Evolutionary conservation across 1,140 invertebrate genomes (phyloP), one percentile per base, ranked within the genome.

Genomic region (Drosophila obscura): DNA sequence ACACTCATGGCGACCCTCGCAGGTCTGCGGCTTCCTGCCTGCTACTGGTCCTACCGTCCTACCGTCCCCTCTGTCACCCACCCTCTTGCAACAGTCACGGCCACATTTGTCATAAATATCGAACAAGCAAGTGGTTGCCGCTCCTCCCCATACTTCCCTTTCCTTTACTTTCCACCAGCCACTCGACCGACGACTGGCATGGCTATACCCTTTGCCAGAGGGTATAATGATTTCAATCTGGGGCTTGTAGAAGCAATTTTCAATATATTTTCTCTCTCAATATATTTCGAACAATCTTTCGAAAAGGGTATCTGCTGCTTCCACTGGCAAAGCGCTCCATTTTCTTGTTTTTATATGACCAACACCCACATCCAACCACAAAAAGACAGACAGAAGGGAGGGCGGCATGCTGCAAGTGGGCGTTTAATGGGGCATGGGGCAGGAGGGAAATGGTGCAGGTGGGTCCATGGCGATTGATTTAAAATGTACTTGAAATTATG

Each of bases 51-150:
- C 8, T 7, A 7, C 8, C 15, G 41, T 19, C 16, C 28, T 13
- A 24, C 22, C 22, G 0, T 4, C 22, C 22, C 4, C 22, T 24
- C 22, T 24, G 22, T 24, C 22, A 19, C 6, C 22, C 11, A 2
- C 39, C 26, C 28, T 44, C 26, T 51, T 35, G 15, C 56, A 41
- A 22, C 43, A 59, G 16, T 60, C 76, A 80, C 52, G 45, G 64
- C 22, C 77, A 76, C 63, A 85, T 77, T 77, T 85, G 77, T 82
- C 74, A 87, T 85, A 78, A 82, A 87, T 87, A 85, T 85, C 66
- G 82, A 87, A 82, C 66, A 58, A 82, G 74, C 69, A 74, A 51
- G 62, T 72, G 77, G 58, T 48, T 72, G 73, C 57, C 64, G 53
- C 28, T 15, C 9, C 8, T 69, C 61, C 22, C 9, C 41, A 1